A percentile compares a stretch with the other conserved stretches of the same genome.
These are phyloP conservation scores for Clitarchus hookeri DNA, from an alignment of 2,888 invertebrate species.

Conservation along the genomic window DNA sequence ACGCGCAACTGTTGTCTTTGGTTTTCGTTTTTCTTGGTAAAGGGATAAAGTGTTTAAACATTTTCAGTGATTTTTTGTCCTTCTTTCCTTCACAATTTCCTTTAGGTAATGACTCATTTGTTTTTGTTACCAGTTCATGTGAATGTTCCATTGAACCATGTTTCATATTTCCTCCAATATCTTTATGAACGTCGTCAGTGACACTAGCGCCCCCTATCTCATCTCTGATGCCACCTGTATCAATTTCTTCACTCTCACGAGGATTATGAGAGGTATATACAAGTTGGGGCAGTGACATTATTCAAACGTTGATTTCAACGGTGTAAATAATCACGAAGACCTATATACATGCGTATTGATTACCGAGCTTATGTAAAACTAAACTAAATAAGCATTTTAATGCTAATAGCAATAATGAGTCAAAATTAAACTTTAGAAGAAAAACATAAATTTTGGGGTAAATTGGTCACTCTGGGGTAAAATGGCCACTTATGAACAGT, in stretches of 20 bases:
- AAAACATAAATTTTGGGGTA: not conserved
- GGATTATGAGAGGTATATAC: not conserved
- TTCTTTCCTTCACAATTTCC: not conserved
- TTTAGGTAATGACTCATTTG: not conserved
- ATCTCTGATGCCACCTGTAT: not conserved
- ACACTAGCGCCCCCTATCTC: not conserved
- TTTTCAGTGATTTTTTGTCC: not conserved
- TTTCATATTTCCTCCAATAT: not conserved
- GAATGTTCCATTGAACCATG: constrained; percentile 5
- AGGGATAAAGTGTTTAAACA: constrained; percentile 3
- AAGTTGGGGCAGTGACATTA: not conserved
- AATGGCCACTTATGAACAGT: constrained; percentile 23
- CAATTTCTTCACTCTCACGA: not conserved
- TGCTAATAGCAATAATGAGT: not conserved
- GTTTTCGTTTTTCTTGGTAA: constrained; percentile 21
- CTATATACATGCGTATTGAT: not conserved
- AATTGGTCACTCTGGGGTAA: not conserved
- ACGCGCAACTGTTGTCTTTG: constrained; percentile 19
- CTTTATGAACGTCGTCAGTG: not conserved
- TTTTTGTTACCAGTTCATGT: not conserved
- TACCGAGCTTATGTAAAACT: not conserved
- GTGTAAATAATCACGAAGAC: too few species aligned
- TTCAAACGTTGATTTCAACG: too few species aligned
- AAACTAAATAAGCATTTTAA: not conserved
- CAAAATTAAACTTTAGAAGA: not conserved